Conservation (phyloP, 2,888 invertebrate species). For the Phania funesta region DNA sequence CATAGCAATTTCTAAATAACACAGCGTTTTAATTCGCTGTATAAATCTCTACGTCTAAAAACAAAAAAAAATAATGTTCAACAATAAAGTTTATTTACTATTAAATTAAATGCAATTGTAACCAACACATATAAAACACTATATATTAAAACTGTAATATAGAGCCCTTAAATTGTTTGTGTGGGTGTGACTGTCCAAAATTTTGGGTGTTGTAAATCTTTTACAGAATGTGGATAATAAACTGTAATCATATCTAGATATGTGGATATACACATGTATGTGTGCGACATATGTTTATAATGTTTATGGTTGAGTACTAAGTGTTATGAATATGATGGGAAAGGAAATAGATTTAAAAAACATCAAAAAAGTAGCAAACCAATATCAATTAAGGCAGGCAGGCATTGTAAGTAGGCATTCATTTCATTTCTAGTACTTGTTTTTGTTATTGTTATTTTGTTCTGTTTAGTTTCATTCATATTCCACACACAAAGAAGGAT, state of each 20-base stretch:
- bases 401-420: constrained; percentile 72
- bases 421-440: constrained; percentile 68
- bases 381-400: constrained; percentile 71
- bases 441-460: constrained; percentile 47
- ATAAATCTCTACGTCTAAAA: too few relatives aligned
- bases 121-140: not conserved
- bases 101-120: not conserved
- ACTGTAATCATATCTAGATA: too few relatives aligned
- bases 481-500: constrained; percentile 65
- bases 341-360: constrained; percentile 63
- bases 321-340: constrained; percentile 30
- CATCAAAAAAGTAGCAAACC: constrained; percentile 71
- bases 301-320: constrained; percentile 1
- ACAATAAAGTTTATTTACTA: too few relatives aligned
- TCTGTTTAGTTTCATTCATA: constrained; percentile 65
- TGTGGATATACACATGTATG: not conserved
- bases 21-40: too few relatives aligned
- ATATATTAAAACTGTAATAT: not conserved
- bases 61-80: too few relatives aligned
- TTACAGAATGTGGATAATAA: too few relatives aligned
- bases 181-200: not conserved
- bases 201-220: not conserved
- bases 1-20: too few relatives aligned
- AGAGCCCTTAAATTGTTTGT: not conserved
- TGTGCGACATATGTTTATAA: not conserved